Percentiles rank a stretch among this genome's conserved stretches.
Conservation (phyloP, 2,113 vertebrate species). For the Ochotona curzoniae region DNA sequence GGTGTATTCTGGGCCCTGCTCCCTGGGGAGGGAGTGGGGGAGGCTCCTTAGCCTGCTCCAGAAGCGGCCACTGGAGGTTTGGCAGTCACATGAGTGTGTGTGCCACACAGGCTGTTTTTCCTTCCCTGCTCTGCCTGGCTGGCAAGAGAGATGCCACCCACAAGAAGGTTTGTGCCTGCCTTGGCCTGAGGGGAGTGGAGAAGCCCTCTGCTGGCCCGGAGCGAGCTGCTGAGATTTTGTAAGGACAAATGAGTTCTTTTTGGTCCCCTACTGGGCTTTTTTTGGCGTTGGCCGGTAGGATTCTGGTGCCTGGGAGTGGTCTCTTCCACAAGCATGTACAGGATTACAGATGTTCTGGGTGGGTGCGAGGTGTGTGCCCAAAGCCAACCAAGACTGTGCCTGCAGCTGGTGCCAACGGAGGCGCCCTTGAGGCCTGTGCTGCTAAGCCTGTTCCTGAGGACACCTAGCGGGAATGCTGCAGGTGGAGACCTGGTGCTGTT, state of each 20-base stretch:
- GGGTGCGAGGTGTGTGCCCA: constrained; percentile 1
- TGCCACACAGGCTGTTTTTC: constrained; percentile 52
- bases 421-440: constrained; percentile 31
- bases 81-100: constrained; percentile 55
- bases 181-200: constrained; percentile 1
- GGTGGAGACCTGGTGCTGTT: not conserved
- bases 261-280: constrained; percentile 15
- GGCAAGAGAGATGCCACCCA: constrained; percentile 18
- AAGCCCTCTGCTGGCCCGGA: constrained; percentile 1
- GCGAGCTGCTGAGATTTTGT: not conserved
- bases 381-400: constrained; percentile 22
- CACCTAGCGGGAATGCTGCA: not conserved
- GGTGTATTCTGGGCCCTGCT: constrained; percentile 66
- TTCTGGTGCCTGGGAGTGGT: not conserved
- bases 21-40: not conserved
- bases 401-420: not conserved
- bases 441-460: constrained; percentile 20
- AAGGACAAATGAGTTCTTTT: constrained; percentile 42
- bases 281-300: not conserved
- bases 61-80: constrained; percentile 60
- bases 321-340: not conserved
- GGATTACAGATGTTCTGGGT: not conserved
- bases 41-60: constrained; percentile 39
- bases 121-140: constrained; percentile 30
- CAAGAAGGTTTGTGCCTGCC: constrained; percentile 44